Conservation (phyloP, 1,140 invertebrate genomes). For the Tetramorium alpestre region DNA sequence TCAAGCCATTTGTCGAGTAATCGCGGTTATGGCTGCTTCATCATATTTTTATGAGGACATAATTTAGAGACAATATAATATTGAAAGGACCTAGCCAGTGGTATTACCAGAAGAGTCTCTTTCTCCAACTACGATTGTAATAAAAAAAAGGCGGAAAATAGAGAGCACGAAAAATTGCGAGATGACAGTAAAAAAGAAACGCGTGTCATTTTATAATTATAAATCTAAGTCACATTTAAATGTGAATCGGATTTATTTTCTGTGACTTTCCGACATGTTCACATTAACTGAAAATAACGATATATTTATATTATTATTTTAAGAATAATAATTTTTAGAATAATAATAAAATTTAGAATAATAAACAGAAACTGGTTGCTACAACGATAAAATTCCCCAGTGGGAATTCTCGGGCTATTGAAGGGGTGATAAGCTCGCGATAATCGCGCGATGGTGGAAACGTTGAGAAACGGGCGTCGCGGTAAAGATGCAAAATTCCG, state of each 20-base stretch:
- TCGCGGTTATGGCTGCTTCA: constrained; percentile 63
- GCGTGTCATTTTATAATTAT: constrained; percentile 3
- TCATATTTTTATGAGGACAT: constrained; percentile 75
- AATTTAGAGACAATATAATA: constrained; percentile 74
- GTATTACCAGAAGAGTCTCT: constrained; percentile 33
- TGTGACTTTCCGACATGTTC: not conserved
- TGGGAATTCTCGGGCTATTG: not conserved
- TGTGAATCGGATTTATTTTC: not conserved
- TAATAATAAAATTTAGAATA: no score
- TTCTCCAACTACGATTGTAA: not conserved
- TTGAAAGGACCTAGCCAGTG: constrained; percentile 51
- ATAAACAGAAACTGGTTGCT: not conserved
- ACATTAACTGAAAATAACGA: not conserved
- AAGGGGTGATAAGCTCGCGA: constrained; percentile 2
- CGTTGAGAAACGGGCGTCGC: not conserved
- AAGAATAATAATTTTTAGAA: no score
- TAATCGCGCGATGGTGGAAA: not conserved
- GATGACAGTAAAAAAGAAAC: constrained; percentile 13
- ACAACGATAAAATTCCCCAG: not conserved
- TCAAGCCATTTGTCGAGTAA: constrained; percentile 63
- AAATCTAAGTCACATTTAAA: not conserved
- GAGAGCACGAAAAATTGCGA: not conserved
- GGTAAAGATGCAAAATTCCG: constrained; percentile 41
- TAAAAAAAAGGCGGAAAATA: constrained; percentile 17
- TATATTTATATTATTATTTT: not conserved